Base-by-base conservation (phyloP, 2,888 invertebrate species). In the Hymenopus coronatus region DNA sequence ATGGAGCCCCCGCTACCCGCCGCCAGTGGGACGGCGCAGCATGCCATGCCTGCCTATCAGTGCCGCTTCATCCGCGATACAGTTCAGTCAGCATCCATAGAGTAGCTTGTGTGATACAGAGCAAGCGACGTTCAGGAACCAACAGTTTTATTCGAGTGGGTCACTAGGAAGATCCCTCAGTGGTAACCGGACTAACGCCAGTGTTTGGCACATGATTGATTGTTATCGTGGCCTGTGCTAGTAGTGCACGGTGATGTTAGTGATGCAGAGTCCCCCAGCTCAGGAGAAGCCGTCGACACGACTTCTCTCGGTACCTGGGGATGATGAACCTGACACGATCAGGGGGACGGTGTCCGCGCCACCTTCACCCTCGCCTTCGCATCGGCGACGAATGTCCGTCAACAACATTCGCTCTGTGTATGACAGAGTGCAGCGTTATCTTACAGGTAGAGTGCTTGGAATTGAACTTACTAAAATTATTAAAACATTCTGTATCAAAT, bases 371-470 rank as follows among this genome's bases (percentile, higher is more conserved):
- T 81, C 88, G 27, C 84, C 84, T 14, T 81, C 88, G 12, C 54
- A 70, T 70, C 83, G 84, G 25, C 91, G 92, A 88, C 92, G 92
- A 89, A 91, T 92, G 84, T 92, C 92, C n/a, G 90, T 91, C 54
- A 90, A 87, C 90, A 91, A 91, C 89, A 91, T 93, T 90, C 91
- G 92, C 83, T 91, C 91, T 83, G 92, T 92, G 83, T 92, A 91
- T 88, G 92, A 92, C 89, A 91, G 92, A 81, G 91, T 92, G 82
- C 92, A 92, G 89, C 92, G 92, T 89, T 92, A 92, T 90, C 91
- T 92, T 46, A 91, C 91, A 89, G 90, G 90, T 90, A 89, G 25
- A n/a, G 81, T 84, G 20, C 20, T 15, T 84, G 85, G 6, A 33
- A 46, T 40, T 40, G 12, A 40, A 12, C 12, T 12, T 40, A 12